Percentiles rank a stretch among this genome's conserved stretches.
Conservation (phyloP, 2,113 vertebrate species). For the Neodontobutis hainanensis region DNA sequence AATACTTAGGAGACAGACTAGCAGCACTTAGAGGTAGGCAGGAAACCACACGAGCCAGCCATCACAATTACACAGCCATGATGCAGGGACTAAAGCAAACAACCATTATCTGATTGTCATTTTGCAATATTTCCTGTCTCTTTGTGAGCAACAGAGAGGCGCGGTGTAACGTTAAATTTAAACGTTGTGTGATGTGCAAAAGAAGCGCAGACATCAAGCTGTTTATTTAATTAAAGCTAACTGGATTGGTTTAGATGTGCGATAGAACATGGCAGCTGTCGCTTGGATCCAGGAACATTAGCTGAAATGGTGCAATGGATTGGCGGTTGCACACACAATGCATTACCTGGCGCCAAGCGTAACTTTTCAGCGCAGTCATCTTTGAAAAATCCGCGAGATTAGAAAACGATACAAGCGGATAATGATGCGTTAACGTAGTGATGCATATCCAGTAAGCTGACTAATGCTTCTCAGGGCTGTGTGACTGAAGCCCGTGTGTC, state of each 20-base stretch:
- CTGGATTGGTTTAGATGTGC: not conserved
- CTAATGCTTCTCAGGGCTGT: not conserved
- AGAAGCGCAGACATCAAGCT: not conserved
- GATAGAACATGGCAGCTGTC: not conserved
- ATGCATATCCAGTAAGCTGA: not conserved
- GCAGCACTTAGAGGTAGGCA: constrained; percentile 10
- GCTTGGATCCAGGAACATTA: not conserved
- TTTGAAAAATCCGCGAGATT: not conserved
- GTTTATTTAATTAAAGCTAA: not conserved
- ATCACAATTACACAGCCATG: constrained; percentile 43
- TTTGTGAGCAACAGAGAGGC: constrained; percentile 12
- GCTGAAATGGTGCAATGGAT: not conserved
- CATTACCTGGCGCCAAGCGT: constrained; percentile 1
- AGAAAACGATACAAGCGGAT: not conserved
- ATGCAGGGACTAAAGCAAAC: constrained; percentile 38
- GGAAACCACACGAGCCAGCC: constrained; percentile 39
- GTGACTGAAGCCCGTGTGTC: not conserved
- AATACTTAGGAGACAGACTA: constrained; percentile 4
- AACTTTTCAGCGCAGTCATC: constrained; percentile 47
- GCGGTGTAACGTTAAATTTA: not conserved
- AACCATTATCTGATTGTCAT: constrained; percentile 53
- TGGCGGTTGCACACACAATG: not conserved
- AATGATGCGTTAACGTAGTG: not conserved
- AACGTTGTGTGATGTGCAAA: not conserved
- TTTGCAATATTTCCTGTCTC: constrained; percentile 51